These are phyloP conservation scores for Arctia plantaginis DNA, from an alignment of 2,888 invertebrate species.

Conservation along the genomic window DNA sequence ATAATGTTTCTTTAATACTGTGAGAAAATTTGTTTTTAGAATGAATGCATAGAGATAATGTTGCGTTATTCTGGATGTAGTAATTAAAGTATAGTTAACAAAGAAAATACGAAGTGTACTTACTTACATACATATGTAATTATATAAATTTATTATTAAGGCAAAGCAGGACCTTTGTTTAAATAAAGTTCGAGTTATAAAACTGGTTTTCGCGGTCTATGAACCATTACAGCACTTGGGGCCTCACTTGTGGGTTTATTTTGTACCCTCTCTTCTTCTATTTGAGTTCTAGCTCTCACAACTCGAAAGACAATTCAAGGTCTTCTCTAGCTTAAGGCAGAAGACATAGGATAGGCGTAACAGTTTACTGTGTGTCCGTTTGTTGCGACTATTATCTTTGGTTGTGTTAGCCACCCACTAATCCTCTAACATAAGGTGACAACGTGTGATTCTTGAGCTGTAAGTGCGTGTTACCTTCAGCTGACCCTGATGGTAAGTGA, in stretches of 20 bases:
- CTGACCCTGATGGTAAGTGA: too few species aligned
- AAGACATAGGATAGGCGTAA: too few species aligned
- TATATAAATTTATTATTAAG: not conserved
- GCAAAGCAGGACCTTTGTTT: not conserved
- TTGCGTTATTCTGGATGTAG: not conserved
- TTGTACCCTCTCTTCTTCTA: not conserved
- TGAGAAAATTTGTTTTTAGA: slow-evolving; percentile 46
- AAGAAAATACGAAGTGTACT: not conserved
- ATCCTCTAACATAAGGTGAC: not conserved
- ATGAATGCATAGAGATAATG: slow-evolving; percentile 25
- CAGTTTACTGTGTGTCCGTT: too few species aligned
- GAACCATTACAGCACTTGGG: not conserved
- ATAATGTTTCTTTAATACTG: slow-evolving; percentile 33
- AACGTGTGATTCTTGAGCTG: too few species aligned
- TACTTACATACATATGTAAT: not conserved
- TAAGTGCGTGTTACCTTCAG: too few species aligned
- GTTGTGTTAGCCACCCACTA: not conserved
- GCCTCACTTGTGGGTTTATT: not conserved
- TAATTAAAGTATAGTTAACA: not conserved
- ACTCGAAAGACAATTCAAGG: not conserved
- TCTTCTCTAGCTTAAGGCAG: not conserved
- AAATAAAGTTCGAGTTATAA: not conserved
- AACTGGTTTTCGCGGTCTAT: not conserved
- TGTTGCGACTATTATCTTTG: not conserved
- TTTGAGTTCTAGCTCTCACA: not conserved